A percentile compares a stretch with the other conserved stretches of the same genome.
These are phyloP conservation scores for Cyanoramphus novaezelandiae DNA, from an alignment of 2,113 vertebrate species.

Conservation along the genomic window DNA sequence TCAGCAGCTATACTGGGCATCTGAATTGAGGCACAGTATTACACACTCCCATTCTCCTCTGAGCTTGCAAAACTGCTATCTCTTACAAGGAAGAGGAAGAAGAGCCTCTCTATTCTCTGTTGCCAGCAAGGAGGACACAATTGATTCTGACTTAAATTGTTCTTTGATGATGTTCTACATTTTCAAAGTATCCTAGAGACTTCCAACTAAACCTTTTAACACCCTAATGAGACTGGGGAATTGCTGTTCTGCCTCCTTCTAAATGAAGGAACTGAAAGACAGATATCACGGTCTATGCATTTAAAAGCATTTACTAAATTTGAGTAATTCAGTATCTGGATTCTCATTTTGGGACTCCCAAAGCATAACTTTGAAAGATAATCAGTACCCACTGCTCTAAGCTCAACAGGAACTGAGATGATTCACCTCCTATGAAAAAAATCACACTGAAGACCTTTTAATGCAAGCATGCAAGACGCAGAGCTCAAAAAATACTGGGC, in stretches of 20 bases:
- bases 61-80: neutral
- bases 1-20: neutral
- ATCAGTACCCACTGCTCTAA: constrained; percentile 27
- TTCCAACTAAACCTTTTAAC: constrained; percentile 49
- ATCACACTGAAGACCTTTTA: neutral
- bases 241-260: constrained; percentile 33
- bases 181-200: constrained; percentile 44
- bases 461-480: neutral
- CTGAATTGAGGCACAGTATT: neutral
- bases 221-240: constrained; percentile 55
- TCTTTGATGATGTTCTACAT: constrained; percentile 38
- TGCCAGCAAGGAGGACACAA: neutral
- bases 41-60: neutral
- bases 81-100: neutral
- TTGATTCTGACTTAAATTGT: constrained; percentile 16
- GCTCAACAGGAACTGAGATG: constrained; percentile 13
- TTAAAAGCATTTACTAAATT: constrained; percentile 46
- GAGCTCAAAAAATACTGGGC: neutral
- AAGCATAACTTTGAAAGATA: constrained; percentile 41
- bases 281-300: constrained; percentile 6
- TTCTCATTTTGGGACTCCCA: constrained; percentile 59
- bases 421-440: neutral
- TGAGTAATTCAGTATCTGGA: constrained; percentile 26
- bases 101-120: neutral
- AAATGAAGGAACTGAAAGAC: constrained; percentile 37